Percentiles rank a stretch among this genome's conserved stretches.
These are phyloP conservation scores for Anneissia japonica DNA, from an alignment of 35 echinoderm and acorn worm genomes.

Conservation along the genomic window DNA sequence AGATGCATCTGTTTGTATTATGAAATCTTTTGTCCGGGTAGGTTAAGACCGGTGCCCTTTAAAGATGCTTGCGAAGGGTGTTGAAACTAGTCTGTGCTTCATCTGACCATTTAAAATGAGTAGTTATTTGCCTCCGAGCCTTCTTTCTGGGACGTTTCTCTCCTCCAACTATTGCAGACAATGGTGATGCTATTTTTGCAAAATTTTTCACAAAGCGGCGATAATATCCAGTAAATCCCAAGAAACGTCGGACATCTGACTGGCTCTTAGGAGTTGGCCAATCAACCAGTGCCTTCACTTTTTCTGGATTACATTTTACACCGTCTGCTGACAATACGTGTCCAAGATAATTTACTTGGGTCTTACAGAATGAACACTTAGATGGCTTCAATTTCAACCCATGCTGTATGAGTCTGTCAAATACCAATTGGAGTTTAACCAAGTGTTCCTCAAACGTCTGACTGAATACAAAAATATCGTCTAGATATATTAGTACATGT, in stretches of 20 bases:
- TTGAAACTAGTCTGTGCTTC: not conserved
- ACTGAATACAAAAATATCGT: not conserved
- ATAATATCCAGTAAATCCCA: not conserved
- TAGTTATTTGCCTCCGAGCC: not conserved
- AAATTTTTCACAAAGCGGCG: not conserved
- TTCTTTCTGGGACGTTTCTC: not conserved
- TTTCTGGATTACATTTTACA: not conserved
- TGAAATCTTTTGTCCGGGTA: not conserved
- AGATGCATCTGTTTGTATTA: slow-evolving; percentile 1
- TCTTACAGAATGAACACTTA: not conserved
- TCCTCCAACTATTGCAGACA: not conserved
- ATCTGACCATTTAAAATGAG: not conserved
- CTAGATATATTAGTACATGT: not conserved
- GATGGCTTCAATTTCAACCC: not conserved
- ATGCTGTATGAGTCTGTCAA: not conserved
- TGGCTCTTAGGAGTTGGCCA: not conserved
- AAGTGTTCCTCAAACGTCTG: not conserved
- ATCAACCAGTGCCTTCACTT: not conserved
- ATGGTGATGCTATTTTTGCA: not conserved
- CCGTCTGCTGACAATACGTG: not conserved
- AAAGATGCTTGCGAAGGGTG: not conserved
- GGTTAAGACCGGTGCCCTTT: not conserved
- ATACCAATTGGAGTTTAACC: not conserved
- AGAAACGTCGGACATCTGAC: not conserved
- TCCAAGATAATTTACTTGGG: not conserved